phyloP scores from a whole-genome alignment of 2,113 vertebrate genomes.

The Nematolebias whitei region DNA sequence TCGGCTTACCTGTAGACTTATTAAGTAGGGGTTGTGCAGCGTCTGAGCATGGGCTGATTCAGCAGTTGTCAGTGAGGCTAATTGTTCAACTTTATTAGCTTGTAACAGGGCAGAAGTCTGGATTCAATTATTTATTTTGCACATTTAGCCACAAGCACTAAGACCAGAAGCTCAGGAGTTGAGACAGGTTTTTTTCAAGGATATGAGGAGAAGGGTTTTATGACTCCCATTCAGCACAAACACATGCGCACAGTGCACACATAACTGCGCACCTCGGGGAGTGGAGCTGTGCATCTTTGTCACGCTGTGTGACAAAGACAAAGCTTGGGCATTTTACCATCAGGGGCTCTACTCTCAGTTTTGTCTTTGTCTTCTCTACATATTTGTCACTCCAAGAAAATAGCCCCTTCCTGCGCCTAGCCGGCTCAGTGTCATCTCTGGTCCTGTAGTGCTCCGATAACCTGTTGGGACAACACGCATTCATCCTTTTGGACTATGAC shows the following conservation, averaged over 20 bases:
- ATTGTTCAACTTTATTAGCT: conserved; percentile 24
- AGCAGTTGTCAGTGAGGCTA: conserved; percentile 34
- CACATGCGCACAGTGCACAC: conserved; percentile 30
- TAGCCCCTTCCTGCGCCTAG: conserved; percentile 50
- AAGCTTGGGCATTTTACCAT: conserved; percentile 70
- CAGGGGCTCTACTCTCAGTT: conserved; percentile 66
- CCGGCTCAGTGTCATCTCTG: conserved; percentile 58
- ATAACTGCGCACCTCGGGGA: conserved; percentile 57
- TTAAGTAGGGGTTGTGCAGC: conserved; percentile 16
- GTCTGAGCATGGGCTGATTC: conserved; percentile 43
- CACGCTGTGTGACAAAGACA: conserved; percentile 73
- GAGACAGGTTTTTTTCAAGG: conserved; percentile 16
- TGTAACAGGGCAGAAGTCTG: conserved; percentile 34
- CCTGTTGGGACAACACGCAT: conserved; percentile 44
- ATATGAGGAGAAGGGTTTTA: conserved; percentile 27
- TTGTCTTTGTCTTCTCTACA: conserved; percentile 59
- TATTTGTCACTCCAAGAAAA: conserved; percentile 74
- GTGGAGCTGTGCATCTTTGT: conserved; percentile 60
- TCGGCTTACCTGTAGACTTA: conserved; percentile 44
- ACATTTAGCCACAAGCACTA: conserved; percentile 23
- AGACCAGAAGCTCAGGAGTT: conserved; percentile 29
- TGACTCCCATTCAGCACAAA: conserved; percentile 22
- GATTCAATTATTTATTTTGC: conserved; percentile 24
- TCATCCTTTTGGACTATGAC: conserved; percentile 21
- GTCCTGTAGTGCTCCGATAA: conserved; percentile 59